Evolutionary conservation across 2,888 invertebrate genomes (phyloP), one percentile per base, ranked within the genome.

Genomic region (Automeris io): DNA sequence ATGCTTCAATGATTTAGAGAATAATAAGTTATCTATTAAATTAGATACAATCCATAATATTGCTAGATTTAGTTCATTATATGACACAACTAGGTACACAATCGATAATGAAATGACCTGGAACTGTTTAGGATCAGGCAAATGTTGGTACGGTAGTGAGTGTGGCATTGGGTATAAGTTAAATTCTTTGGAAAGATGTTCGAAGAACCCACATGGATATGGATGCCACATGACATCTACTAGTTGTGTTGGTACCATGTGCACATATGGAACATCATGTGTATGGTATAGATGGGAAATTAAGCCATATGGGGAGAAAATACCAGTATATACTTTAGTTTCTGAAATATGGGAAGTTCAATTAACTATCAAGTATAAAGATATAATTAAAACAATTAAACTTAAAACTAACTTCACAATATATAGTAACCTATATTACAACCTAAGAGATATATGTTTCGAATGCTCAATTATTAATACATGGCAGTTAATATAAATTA

Each of bases 281-380:
- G 39, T 39, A 2, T 39, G 39, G 39, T 39, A 39, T 12, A 33
- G 39, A 19, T 39, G 39, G 39, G 18, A 39, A 34, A 23, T 34
- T 1, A 6, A 3, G 2, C 18, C 29, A 16, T 18, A 29, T 19
- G 21, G 21, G 21, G 4, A 3, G 3, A 21, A 21, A 32, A 32
- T 32, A 9, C 12, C 32, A 12, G 16, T 16, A 5, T 12, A 13
- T 13, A 12, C 5, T 32, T 8, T 12, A 13, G 32, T 32, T 12
- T 32, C 32, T 12, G 16, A 21, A 21, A 21, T 21, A 21, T 21
- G 21, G 21, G 21, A 21, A 21, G 21, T 21, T 3, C 3, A 21
- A 21, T 6, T 21, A 6, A 21, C 21, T 5, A 6, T 21, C 6
- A 21, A 21, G 6, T 21, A 21, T 21, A 21, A 21, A 21, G 6